These are phyloP conservation scores for Acanthochromis polyacanthus DNA, from an alignment of 2,113 vertebrate genomes.

Conservation along the genomic window DNA sequence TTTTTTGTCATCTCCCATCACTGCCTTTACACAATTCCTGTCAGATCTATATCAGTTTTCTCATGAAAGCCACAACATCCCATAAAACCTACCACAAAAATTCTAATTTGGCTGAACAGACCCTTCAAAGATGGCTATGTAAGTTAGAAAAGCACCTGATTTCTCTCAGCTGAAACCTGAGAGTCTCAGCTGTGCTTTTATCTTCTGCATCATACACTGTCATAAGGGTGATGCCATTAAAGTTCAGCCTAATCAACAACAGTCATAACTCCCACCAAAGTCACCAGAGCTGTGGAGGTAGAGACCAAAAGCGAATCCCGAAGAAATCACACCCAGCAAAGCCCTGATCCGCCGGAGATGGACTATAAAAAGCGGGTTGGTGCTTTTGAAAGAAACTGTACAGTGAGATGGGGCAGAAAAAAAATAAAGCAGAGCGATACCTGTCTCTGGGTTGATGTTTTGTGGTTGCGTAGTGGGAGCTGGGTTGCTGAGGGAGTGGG, in stretches of 20 bases:
- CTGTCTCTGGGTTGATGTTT: slow-evolving; percentile 76
- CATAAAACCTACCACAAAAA: background rate
- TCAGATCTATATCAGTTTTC: too few species aligned
- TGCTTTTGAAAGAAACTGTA: slow-evolving; percentile 29
- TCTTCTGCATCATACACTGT: background rate
- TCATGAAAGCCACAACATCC: too few species aligned
- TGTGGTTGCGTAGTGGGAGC: slow-evolving; percentile 69
- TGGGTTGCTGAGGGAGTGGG: slow-evolving; percentile 80
- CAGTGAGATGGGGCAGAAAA: background rate
- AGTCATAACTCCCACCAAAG: slow-evolving; percentile 23
- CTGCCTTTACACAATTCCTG: too few species aligned
- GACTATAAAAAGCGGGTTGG: slow-evolving; percentile 16
- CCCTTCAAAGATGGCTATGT: background rate
- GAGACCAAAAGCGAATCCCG: slow-evolving; percentile 25
- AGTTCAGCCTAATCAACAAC: background rate
- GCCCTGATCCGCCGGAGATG: slow-evolving; percentile 15
- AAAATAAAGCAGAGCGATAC: slow-evolving; percentile 49
- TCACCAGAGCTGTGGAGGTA: slow-evolving; percentile 19
- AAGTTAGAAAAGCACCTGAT: background rate
- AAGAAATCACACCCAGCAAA: slow-evolving; percentile 38
- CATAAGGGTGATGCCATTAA: background rate
- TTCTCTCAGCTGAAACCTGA: background rate
- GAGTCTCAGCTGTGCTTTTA: background rate
- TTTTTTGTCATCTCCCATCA: too few species aligned
- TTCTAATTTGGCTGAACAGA: background rate